A percentile compares a stretch with the other conserved stretches of the same genome.
Conservation (phyloP, 2,888 invertebrate species). For the Phaonia tiefii region DNA sequence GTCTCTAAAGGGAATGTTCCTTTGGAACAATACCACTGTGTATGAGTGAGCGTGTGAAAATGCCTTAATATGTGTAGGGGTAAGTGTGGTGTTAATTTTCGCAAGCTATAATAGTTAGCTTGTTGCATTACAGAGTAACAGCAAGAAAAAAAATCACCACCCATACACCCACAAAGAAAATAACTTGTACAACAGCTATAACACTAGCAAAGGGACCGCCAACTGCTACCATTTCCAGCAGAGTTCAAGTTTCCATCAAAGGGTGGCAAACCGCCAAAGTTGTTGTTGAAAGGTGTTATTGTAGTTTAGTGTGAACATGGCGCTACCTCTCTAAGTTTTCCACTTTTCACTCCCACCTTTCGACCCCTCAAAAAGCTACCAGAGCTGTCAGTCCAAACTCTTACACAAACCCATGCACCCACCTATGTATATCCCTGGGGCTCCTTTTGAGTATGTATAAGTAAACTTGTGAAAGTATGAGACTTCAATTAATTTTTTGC, state of each 20-base stretch:
- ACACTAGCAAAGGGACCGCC: conserved; percentile 9
- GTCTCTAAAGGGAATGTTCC: conserved; percentile 21
- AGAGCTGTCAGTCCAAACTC: neutral
- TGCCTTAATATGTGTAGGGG: too few relatives aligned
- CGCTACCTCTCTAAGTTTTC: conserved; percentile 70
- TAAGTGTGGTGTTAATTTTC: too few relatives aligned
- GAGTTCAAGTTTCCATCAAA: neutral
- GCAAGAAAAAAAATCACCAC: conserved; percentile 27
- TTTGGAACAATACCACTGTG: conserved; percentile 13
- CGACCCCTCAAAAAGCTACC: neutral
- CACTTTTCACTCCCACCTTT: neutral
- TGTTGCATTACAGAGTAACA: conserved; percentile 58
- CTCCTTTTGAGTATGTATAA: neutral
- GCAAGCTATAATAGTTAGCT: conserved; percentile 35
- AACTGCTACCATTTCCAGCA: too few relatives aligned
- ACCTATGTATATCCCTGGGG: conserved; percentile 56
- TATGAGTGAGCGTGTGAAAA: neutral
- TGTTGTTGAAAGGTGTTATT: conserved; percentile 40
- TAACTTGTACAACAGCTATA: neutral
- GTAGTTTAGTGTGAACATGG: conserved; percentile 71
- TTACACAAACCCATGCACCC: neutral
- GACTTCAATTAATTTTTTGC: conserved; percentile 71
- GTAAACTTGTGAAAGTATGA: conserved; percentile 46
- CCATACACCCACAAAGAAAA: neutral
- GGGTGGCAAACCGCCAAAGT: conserved; percentile 41